A percentile compares a stretch with the other conserved stretches of the same genome.
Evolutionary conservation across 1,140 invertebrate genomes (phyloP).

Genomic region (Nasonia giraulti): DNA sequence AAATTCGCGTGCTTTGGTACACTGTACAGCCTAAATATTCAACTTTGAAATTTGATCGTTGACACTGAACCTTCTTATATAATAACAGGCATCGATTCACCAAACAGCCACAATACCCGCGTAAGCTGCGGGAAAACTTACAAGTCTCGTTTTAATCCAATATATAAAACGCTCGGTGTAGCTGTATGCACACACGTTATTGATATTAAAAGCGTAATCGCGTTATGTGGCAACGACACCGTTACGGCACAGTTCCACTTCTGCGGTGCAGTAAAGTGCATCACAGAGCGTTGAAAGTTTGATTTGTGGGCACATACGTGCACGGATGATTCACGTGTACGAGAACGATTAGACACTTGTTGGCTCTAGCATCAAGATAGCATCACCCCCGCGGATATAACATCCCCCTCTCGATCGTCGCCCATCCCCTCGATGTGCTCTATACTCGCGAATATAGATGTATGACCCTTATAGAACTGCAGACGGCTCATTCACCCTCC

Average conservation of each 20-base stretch:
- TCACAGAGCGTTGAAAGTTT: neutral
- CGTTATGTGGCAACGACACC: too few relatives aligned
- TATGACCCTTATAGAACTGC: neutral
- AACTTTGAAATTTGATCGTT: neutral
- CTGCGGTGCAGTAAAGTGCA: neutral
- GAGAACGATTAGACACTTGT: slow-evolving; percentile 44
- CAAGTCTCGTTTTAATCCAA: too few relatives aligned
- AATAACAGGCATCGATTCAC: too few relatives aligned
- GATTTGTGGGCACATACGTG: neutral
- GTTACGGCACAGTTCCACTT: neutral
- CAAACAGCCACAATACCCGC: too few relatives aligned
- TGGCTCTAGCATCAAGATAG: slow-evolving; percentile 17
- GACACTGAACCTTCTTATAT: neutral
- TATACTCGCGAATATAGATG: neutral
- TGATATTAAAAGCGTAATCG: too few relatives aligned
- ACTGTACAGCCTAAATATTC: neutral
- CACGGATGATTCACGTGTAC: neutral
- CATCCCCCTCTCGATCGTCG: neutral
- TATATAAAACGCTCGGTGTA: too few relatives aligned
- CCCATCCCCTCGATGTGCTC: neutral
- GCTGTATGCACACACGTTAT: too few relatives aligned
- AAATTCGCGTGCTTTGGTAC: neutral
- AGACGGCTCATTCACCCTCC: neutral
- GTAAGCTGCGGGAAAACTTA: too few relatives aligned
- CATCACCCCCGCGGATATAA: neutral